Percentiles rank a stretch among this genome's conserved stretches.
These are phyloP conservation scores for Shargacucullia verbasci DNA, from an alignment of 2,888 invertebrate species.

Conservation along the genomic window DNA sequence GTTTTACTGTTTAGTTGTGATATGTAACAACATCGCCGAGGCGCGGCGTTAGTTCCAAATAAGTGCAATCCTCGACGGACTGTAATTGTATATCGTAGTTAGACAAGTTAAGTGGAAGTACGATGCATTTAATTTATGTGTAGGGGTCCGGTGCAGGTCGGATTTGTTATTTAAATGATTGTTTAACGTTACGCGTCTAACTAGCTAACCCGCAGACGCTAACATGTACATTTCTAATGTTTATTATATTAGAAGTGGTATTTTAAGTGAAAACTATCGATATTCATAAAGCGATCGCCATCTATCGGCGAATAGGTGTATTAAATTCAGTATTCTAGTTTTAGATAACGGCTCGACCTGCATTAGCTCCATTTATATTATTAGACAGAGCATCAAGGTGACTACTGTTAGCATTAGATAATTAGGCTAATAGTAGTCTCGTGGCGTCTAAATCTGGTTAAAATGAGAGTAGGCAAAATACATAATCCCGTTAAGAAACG, in stretches of 20 bases:
- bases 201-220: conserved; percentile 11
- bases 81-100: conserved; percentile 85
- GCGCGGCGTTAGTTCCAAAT: conserved; percentile 75
- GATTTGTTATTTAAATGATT: conserved; percentile 65
- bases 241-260: conserved; percentile 12
- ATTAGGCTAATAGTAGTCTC: conserved; percentile 48
- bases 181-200: conserved; percentile 38
- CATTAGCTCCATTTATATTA: conserved; percentile 54
- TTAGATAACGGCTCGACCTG: conserved; percentile 49
- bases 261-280: conserved; percentile 10
- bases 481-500: conserved; percentile 42
- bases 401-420: conserved; percentile 52
- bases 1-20: conserved; percentile 84
- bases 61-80: conserved; percentile 81
- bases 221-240: conserved; percentile 24
- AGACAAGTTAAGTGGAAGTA: conserved; percentile 83
- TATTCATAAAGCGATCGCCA: conserved; percentile 30
- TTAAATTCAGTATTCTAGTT: conserved; percentile 31
- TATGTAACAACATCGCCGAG: conserved; percentile 73
- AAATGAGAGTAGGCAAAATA: conserved; percentile 66
- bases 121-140: conserved; percentile 86
- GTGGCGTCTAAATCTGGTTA: conserved; percentile 64
- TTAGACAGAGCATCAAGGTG: conserved; percentile 53
- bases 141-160: conserved; percentile 65
- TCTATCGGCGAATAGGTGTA: conserved; percentile 47